phyloP scores from a whole-genome alignment of 2,888 invertebrate species.

The Eucera pruinosa region DNA sequence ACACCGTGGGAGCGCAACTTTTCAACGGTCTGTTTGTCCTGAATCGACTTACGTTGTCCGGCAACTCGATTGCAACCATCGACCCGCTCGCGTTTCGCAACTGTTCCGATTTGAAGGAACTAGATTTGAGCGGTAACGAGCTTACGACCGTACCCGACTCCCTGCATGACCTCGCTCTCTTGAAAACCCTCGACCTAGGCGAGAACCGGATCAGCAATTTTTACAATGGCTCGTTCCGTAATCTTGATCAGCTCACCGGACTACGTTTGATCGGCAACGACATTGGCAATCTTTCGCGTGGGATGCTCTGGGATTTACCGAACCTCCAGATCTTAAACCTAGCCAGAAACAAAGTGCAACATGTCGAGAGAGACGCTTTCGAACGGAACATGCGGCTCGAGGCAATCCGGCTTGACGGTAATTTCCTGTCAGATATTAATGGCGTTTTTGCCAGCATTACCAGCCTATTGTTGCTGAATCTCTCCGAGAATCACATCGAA shows the following conservation, averaged over 20 bases:
- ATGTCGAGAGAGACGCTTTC: conserved; percentile 93
- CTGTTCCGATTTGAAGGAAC: conserved; percentile 94
- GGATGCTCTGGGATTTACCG: conserved; percentile 94
- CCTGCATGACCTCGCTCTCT: conserved; percentile 91
- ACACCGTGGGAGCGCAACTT: conserved; percentile 91
- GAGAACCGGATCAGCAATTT: conserved; percentile 95
- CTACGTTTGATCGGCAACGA: conserved; percentile 95
- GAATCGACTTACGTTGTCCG: conserved; percentile 93
- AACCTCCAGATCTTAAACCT: conserved; percentile 94
- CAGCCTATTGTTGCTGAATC: conserved; percentile 94
- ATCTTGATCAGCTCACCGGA: conserved; percentile 94
- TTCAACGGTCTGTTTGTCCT: conserved; percentile 94
- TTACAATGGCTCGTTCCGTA: conserved; percentile 93
- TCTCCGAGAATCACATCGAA: conserved; percentile 95
- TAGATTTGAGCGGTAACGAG: conserved; percentile 95
- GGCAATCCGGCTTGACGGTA: conserved; percentile 94
- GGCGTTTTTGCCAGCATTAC: conserved; percentile 94
- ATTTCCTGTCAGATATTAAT: conserved; percentile 94
- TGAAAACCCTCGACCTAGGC: conserved; percentile 95
- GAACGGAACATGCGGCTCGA: conserved; percentile 92
- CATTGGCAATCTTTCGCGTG: conserved; percentile 92
- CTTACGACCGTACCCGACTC: conserved; percentile 93
- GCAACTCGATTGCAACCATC: conserved; percentile 92
- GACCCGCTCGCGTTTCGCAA: conserved; percentile 94
- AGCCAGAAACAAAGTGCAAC: conserved; percentile 94